Evolutionary conservation across 2,113 vertebrate species (phyloP).

Genomic region (Phylloscopus trochilus): DNA sequence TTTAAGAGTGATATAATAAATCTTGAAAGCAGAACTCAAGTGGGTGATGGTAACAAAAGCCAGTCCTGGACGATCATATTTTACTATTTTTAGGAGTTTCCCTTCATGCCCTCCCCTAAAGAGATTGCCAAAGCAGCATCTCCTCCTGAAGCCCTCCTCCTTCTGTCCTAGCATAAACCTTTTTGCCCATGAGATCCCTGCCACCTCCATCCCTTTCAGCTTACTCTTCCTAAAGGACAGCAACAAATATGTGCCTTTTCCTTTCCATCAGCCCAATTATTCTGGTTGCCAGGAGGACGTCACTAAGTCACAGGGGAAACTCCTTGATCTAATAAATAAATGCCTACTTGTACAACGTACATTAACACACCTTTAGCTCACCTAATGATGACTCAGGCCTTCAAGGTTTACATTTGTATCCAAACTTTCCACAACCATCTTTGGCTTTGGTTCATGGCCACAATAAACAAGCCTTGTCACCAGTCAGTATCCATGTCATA

Average conservation of each 20-base stretch:
- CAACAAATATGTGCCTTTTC: neutral
- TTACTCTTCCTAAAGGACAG: neutral
- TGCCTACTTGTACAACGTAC: neutral
- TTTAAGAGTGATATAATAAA: slow-evolving; percentile 70
- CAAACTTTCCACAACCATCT: neutral
- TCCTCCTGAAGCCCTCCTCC: neutral
- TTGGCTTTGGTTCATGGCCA: neutral
- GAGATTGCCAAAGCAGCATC: neutral
- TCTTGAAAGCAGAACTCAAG: slow-evolving; percentile 65
- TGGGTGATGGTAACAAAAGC: slow-evolving; percentile 62
- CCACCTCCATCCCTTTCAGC: neutral
- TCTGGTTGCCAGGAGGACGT: neutral
- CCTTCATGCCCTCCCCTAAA: neutral
- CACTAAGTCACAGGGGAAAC: neutral
- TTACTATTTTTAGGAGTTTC: slow-evolving; percentile 49
- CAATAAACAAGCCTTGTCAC: neutral
- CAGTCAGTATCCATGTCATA: neutral
- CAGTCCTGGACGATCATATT: slow-evolving; percentile 27
- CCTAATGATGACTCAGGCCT: neutral
- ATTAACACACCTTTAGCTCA: neutral
- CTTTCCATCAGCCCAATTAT: neutral
- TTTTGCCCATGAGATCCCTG: neutral
- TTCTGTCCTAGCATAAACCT: neutral
- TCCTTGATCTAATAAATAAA: neutral
- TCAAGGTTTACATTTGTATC: neutral